Conservation (phyloP, 2,797 vertebrate genomes). For the Gephyroberyx darwinii region DNA sequence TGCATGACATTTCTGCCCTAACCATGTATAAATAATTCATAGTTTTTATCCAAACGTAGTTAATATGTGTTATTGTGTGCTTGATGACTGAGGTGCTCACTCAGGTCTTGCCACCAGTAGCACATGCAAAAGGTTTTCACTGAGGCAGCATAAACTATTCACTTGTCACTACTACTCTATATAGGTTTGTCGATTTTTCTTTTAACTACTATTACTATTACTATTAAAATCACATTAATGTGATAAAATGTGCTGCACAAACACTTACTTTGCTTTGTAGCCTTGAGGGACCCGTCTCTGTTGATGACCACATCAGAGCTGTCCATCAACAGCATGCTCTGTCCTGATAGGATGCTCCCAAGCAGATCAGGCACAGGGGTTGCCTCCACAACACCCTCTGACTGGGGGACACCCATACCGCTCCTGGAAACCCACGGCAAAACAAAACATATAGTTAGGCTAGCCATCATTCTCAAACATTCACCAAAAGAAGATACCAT, state of each 20-base stretch:
- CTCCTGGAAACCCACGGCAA: constrained; percentile 61
- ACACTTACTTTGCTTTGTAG: constrained; percentile 84
- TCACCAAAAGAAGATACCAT: neutral
- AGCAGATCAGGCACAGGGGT: constrained; percentile 91
- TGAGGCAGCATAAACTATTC: too few relatives aligned
- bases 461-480: constrained; percentile 1
- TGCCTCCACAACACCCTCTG: constrained; percentile 79
- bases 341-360: constrained; percentile 93
- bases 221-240: too few relatives aligned
- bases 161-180: too few relatives aligned
- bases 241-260: neutral
- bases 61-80: too few relatives aligned
- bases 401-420: constrained; percentile 61
- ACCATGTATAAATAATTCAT: too few relatives aligned
- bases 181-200: too few relatives aligned
- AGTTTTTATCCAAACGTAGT: too few relatives aligned
- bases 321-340: constrained; percentile 94
- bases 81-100: too few relatives aligned
- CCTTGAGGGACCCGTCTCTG: constrained; percentile 92
- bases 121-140: too few relatives aligned
- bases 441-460: constrained; percentile 24
- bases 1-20: too few relatives aligned
- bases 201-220: too few relatives aligned
- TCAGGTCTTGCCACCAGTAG: too few relatives aligned
- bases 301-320: constrained; percentile 92